Conservation (phyloP, 2,888 invertebrate species). For the Nemurella pictetii region DNA sequence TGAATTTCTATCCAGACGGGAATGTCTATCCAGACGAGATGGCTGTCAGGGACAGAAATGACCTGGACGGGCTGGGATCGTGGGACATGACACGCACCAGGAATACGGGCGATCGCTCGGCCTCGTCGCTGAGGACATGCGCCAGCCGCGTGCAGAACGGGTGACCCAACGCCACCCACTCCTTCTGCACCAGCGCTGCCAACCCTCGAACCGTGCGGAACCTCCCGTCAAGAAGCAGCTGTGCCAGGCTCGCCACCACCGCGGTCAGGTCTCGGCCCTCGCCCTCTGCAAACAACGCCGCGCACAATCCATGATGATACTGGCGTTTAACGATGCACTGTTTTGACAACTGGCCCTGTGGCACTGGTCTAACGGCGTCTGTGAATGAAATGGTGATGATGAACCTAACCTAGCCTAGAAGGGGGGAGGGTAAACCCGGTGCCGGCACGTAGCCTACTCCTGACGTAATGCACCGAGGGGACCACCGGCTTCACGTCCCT, state of each 20-base stretch:
- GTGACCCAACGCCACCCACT: slow-evolving; percentile 93
- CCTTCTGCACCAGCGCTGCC: slow-evolving; percentile 89
- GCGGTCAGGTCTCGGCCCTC: slow-evolving; percentile 88
- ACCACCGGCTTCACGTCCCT: no score
- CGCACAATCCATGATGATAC: not conserved
- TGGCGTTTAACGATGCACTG: not conserved
- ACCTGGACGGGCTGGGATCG: no score
- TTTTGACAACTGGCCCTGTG: no score
- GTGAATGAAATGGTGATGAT: no score
- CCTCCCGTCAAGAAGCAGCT: slow-evolving; percentile 82
- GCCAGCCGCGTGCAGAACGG: slow-evolving; percentile 67
- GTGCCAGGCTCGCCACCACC: slow-evolving; percentile 82
- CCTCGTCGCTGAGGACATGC: slow-evolving; percentile 46
- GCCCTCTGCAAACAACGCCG: slow-evolving; percentile 58
- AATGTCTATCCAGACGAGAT: no score
- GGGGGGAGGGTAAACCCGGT: no score
- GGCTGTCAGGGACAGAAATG: no score
- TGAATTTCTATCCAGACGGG: no score
- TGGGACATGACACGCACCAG: not conserved
- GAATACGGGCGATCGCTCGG: slow-evolving; percentile 39
- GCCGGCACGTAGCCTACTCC: no score
- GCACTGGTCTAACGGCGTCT: no score
- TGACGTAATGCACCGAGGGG: no score
- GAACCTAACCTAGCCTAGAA: no score
- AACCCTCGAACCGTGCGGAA: slow-evolving; percentile 84